Percentiles rank a stretch among this genome's conserved stretches.
These are phyloP conservation scores for Drosophila affinis DNA, from an alignment of 2,888 invertebrate genomes.

Conservation along the genomic window DNA sequence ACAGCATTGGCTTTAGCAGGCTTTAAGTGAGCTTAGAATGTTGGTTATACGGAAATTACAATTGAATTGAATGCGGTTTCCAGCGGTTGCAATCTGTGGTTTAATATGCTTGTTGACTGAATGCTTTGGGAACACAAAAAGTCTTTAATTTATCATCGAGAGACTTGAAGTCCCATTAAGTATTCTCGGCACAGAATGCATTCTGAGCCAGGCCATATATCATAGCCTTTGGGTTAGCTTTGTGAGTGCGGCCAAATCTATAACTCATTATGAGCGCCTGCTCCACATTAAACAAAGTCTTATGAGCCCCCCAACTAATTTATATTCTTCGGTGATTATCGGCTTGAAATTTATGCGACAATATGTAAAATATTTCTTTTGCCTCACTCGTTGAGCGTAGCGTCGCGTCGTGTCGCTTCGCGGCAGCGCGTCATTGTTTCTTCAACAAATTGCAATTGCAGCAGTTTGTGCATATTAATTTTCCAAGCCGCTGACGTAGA, in stretches of 20 bases:
- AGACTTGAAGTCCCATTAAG: conserved; percentile 31
- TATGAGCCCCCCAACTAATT: conserved; percentile 52
- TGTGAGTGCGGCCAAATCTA: conserved; percentile 60
- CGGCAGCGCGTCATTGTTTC: conserved; percentile 66
- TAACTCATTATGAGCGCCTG: conserved; percentile 68
- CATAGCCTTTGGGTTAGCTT: conserved; percentile 46
- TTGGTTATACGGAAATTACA: not conserved
- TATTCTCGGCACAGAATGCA: conserved; percentile 56
- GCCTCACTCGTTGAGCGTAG: conserved; percentile 2
- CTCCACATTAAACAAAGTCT: conserved; percentile 66
- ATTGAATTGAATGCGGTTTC: not conserved
- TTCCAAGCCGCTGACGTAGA: conserved; percentile 49
- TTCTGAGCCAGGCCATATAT: conserved; percentile 44
- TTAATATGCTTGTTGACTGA: not conserved
- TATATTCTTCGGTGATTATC: conserved; percentile 67
- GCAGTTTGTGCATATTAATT: conserved; percentile 77
- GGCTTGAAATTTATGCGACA: conserved; percentile 68
- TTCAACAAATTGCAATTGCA: conserved; percentile 75
- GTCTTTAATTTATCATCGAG: conserved; percentile 31
- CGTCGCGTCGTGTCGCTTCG: conserved; percentile 30
- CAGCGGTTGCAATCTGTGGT: not conserved
- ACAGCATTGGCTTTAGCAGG: conserved; percentile 5
- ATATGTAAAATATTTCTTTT: conserved; percentile 67
- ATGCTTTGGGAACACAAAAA: not conserved
- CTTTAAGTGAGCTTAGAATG: not conserved